Evolutionary conservation across 1,140 invertebrate genomes (phyloP), one percentile per base, ranked within the genome.

Genomic region (Marisa cornuarietis): DNA sequence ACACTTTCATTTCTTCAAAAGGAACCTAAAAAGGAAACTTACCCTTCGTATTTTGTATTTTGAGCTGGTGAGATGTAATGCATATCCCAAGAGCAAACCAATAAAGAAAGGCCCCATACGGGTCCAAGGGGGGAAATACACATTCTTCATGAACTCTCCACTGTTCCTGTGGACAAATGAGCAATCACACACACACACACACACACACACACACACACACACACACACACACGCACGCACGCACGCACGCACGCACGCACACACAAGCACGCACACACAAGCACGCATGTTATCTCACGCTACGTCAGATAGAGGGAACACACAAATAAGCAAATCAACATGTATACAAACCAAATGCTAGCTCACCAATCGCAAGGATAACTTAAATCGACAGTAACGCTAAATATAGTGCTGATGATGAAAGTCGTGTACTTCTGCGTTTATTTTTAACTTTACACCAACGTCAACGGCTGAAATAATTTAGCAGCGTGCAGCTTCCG

Each of bases 41-140:
- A 75, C 73, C 73, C 20, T 75, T 58, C n/a, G 49, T 8, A 75
- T 54, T 61, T 51, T 18, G 52, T 58, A 58, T 31, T 75, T 75
- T 9, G 22, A 22, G 24, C 52, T 24, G 16, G 49, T 58, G 49
- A 20, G 5, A n/a, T 42, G 68, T 5, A 78, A 9, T 26, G 54
- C 20, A 54, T 78, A 78, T 18, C 76, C 76, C 31, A 78, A 51
- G 11, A 68, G n/a, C 20, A 78, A 66, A 8, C 76, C 76, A 7
- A 78, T n/a, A 11, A 63, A 62, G 11, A 51, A 78, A 6, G 65
- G 62, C 9, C 76, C 76, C 14, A 69, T 42, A 49, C 76, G 31
- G 13, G 62, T 66, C 76, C 76, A 78, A 7, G 76, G 76, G 7
- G 31, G 20, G 58, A 51, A 65, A 14, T 65, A 76, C 2, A 76